These are phyloP conservation scores for Altica lythri DNA, from an alignment of 2,888 invertebrate genomes.

Conservation along the genomic window DNA sequence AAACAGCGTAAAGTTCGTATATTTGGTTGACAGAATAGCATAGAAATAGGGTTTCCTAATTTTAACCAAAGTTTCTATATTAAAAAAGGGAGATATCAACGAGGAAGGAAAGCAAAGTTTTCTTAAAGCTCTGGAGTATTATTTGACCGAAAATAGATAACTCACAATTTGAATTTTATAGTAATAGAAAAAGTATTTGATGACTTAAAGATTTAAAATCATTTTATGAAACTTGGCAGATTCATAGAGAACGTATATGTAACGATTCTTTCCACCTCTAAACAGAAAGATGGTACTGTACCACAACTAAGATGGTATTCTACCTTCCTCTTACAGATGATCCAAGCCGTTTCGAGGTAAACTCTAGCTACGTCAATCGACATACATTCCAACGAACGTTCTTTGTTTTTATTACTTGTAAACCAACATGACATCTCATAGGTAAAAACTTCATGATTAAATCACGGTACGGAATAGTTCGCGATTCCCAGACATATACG, in stretches of 20 bases:
- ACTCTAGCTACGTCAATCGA: conserved; percentile 39
- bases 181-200: too few relatives aligned
- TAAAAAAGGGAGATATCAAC: too few relatives aligned
- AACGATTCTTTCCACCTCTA: conserved; percentile 18
- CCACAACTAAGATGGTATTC: conserved; percentile 40
- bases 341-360: conserved; percentile 44
- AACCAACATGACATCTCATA: conserved; percentile 22
- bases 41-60: too few relatives aligned
- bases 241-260: conserved; percentile 12
- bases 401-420: conserved; percentile 30
- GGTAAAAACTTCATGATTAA: conserved; percentile 15
- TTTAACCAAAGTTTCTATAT: too few relatives aligned
- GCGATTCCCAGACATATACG: conserved; percentile 3
- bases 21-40: too few relatives aligned
- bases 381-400: conserved; percentile 36
- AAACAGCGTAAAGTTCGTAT: too few relatives aligned
- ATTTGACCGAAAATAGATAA: too few relatives aligned
- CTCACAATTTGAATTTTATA: too few relatives aligned
- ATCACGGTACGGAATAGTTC: conserved; percentile 11
- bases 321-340: conserved; percentile 43
- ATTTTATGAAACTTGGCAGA: too few relatives aligned
- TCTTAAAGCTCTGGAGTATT: too few relatives aligned
- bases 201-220: too few relatives aligned
- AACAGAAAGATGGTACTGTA: conserved; percentile 16
- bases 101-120: too few relatives aligned